These are phyloP conservation scores for Anoplolepis gracilipes DNA, from an alignment of 1,140 invertebrate genomes.

Conservation along the genomic window DNA sequence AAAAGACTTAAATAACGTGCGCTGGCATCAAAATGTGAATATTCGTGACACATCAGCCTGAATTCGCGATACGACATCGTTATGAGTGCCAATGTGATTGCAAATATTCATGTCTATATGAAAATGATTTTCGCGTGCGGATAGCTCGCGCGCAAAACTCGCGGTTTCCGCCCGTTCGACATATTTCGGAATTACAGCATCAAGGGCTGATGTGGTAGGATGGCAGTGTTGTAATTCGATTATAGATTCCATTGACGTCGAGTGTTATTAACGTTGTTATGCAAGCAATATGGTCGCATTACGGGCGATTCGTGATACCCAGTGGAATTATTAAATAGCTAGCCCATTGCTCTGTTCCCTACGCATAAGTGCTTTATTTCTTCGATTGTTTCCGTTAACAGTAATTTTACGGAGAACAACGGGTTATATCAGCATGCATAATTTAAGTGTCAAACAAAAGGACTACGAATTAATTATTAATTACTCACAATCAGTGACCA, in stretches of 20 bases:
- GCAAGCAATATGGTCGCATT: constrained; percentile 46
- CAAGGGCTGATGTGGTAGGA: neutral
- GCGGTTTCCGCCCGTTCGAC: constrained; percentile 5
- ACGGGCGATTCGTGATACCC: constrained; percentile 33
- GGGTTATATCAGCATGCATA: neutral
- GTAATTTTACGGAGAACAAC: constrained; percentile 30
- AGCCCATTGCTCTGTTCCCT: neutral
- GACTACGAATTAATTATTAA: neutral
- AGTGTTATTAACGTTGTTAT: constrained; percentile 56
- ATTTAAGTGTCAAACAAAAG: constrained; percentile 22
- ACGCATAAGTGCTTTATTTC: constrained; percentile 21
- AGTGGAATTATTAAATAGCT: constrained; percentile 55
- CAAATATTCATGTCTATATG: constrained; percentile 13
- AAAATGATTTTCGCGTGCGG: constrained; percentile 11
- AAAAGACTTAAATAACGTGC: neutral
- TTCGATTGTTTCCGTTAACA: constrained; percentile 23
- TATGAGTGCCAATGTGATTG: neutral
- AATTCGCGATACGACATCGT: neutral
- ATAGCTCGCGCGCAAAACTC: constrained; percentile 24
- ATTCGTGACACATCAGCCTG: neutral
- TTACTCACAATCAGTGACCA: neutral
- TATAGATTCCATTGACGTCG: constrained; percentile 55
- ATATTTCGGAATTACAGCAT: constrained; percentile 41
- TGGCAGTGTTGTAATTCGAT: constrained; percentile 50
- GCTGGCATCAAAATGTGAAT: neutral